A percentile compares a stretch with the other conserved stretches of the same genome.
phyloP scores from a whole-genome alignment of 2,797 vertebrate species.

The Cyprinella venusta region DNA sequence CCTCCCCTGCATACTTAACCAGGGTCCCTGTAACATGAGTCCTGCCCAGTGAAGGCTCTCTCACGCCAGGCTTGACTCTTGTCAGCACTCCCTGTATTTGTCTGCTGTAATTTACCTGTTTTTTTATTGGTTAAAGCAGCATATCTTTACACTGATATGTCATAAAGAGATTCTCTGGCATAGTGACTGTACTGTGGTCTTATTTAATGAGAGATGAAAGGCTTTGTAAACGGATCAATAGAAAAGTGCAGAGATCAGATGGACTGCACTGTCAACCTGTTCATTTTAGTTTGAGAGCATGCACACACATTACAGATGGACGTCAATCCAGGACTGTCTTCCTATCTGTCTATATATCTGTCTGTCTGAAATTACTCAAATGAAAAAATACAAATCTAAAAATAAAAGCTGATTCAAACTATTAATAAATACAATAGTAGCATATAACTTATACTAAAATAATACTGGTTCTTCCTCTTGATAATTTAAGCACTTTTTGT shows the following conservation, averaged over 20 bases:
- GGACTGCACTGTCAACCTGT: constrained; percentile 46
- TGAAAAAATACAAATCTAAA: not conserved
- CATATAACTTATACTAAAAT: not conserved
- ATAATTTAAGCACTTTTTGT: not conserved
- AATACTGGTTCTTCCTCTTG: not conserved
- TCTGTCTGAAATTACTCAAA: not conserved
- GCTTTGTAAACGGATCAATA: constrained; percentile 54
- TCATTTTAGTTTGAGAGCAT: constrained; percentile 34
- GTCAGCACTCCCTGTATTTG: constrained; percentile 23
- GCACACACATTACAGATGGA: not conserved
- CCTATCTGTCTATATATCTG: not conserved
- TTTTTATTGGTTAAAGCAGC: constrained; percentile 47
- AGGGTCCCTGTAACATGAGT: constrained; percentile 70
- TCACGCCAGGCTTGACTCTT: constrained; percentile 36
- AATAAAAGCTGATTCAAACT: not conserved
- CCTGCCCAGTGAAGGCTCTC: constrained; percentile 37
- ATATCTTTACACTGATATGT: constrained; percentile 44
- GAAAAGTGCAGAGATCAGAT: constrained; percentile 45
- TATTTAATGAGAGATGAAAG: constrained; percentile 24
- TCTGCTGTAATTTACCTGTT: constrained; percentile 46
- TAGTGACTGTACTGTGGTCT: constrained; percentile 39
- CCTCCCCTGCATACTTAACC: constrained; percentile 72
- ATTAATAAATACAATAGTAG: not conserved
- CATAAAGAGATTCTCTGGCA: not conserved
- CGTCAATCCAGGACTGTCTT: not conserved